phyloP scores from a whole-genome alignment of 1,140 invertebrate species.

The Potamilus streckersoni region DNA sequence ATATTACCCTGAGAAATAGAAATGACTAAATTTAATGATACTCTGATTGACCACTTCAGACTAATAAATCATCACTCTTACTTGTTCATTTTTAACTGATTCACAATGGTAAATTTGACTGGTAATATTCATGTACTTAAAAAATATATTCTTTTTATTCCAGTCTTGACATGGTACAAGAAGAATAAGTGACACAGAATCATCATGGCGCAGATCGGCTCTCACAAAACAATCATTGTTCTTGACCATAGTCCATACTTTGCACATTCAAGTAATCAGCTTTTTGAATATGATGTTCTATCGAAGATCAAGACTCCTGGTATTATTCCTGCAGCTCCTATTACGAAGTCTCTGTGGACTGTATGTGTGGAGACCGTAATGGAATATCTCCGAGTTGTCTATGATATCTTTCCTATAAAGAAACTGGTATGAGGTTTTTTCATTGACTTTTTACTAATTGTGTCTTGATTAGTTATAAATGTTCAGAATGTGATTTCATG shows the following conservation, averaged over 20 bases:
- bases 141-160: too few species aligned
- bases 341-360: constrained; percentile 94
- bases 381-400: constrained; percentile 95
- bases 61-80: too few species aligned
- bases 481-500: too few species aligned
- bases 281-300: constrained; percentile 87
- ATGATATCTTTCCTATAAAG: constrained; percentile 91
- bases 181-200: too few species aligned
- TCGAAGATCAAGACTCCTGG: constrained; percentile 70
- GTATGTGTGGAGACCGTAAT: constrained; percentile 92
- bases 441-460: neutral
- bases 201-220: constrained; percentile 22
- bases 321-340: constrained; percentile 80
- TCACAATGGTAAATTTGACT: too few species aligned
- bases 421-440: constrained; percentile 78
- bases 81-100: too few species aligned
- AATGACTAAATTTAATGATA: too few species aligned
- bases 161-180: too few species aligned
- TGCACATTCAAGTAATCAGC: constrained; percentile 85
- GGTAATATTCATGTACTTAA: too few species aligned
- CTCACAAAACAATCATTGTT: constrained; percentile 94
- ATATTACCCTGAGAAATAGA: too few species aligned
- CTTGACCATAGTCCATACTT: constrained; percentile 93
- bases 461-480: too few species aligned
- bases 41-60: too few species aligned